These are phyloP conservation scores for Pampusana beccarii DNA, from an alignment of 2,113 vertebrate species.

Conservation along the genomic window DNA sequence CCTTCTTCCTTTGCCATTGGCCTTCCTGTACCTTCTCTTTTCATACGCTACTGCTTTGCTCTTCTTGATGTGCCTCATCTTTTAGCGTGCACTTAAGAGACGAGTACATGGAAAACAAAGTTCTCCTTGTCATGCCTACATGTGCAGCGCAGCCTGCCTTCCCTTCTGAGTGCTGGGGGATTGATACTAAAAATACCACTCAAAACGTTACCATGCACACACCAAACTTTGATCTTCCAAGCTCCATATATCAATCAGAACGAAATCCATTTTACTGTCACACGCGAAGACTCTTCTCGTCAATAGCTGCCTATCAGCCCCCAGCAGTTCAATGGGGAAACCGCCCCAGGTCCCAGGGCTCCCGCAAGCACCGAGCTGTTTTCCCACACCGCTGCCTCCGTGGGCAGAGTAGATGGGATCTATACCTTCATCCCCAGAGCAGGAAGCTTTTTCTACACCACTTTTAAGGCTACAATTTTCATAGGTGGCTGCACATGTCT, in stretches of 20 bases:
- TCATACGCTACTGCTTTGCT: accelerated
- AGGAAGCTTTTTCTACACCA: neutral
- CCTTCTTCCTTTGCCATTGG: neutral
- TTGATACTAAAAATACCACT: constrained; percentile 29
- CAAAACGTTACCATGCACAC: neutral
- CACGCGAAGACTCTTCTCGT: neutral
- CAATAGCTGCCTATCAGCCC: neutral
- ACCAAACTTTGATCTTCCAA: constrained; percentile 54
- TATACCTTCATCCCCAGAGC: neutral
- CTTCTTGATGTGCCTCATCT: neutral
- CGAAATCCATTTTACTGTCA: neutral
- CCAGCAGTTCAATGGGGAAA: neutral
- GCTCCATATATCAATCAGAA: constrained; percentile 5
- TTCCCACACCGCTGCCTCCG: neutral
- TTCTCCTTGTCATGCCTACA: neutral
- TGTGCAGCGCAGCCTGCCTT: constrained; percentile 43
- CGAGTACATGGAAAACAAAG: neutral
- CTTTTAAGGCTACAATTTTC: neutral
- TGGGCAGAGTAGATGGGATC: neutral
- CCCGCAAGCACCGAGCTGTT: neutral
- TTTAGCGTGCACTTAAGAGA: neutral
- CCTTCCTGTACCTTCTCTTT: neutral
- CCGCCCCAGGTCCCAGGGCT: accelerated
- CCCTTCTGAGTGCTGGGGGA: neutral
- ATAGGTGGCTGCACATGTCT: accelerated